Conservation (phyloP, 2,888 invertebrate genomes). For the Protophormia terraenovae region DNA sequence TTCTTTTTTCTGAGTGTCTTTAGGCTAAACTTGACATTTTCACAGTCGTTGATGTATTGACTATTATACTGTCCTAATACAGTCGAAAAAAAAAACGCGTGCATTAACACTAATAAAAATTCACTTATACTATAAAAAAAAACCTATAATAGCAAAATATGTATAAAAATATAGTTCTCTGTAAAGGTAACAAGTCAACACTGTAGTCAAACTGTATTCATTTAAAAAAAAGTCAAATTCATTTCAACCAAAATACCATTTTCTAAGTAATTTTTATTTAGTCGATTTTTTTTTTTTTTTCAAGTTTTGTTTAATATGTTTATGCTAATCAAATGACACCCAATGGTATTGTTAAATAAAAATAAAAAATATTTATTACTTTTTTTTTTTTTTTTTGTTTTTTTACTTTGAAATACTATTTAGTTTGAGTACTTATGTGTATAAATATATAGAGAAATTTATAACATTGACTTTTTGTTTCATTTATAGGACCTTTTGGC, state of each 20-base stretch:
- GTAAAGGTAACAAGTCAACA: conserved; percentile 25
- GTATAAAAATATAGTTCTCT: neutral
- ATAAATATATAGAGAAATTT: conserved; percentile 34
- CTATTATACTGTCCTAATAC: conserved; percentile 22
- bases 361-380: conserved; percentile 1
- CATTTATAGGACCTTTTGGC: conserved; percentile 47
- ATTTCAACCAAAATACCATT: neutral
- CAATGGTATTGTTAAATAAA: conserved; percentile 67
- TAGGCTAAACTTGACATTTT: conserved; percentile 52
- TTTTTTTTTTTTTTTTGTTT: neutral
- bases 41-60: conserved; percentile 49
- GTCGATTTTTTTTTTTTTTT: conserved; percentile 20
- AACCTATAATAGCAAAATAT: conserved; percentile 18
- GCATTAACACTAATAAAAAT: conserved; percentile 59
- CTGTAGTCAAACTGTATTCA: neutral
- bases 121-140: conserved; percentile 27
- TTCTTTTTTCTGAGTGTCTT: conserved; percentile 29
- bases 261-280: neutral
- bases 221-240: neutral
- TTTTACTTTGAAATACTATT: too few species aligned
- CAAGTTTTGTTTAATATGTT: conserved; percentile 56
- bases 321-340: conserved; percentile 70
- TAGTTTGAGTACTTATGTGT: too few species aligned
- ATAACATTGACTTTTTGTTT: conserved; percentile 59
- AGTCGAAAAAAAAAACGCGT: conserved; percentile 33